Evolutionary conservation across 2,113 vertebrate genomes (phyloP), one percentile per base, ranked within the genome.

Genomic region (Oreochromis spilurus): DNA sequence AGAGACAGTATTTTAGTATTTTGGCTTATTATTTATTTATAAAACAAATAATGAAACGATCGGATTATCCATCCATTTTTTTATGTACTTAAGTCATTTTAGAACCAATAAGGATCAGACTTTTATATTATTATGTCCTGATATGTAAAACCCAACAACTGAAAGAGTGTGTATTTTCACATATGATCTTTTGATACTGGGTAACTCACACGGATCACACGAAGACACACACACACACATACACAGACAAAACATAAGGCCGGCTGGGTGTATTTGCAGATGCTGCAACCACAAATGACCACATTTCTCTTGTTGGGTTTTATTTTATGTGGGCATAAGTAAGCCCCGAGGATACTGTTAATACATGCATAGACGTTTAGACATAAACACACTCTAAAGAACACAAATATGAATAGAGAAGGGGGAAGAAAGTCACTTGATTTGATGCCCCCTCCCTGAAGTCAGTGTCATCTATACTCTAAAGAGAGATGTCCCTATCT

Each of bases 401-500:
- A 0, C 13, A 54, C 19, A 50, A 45, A 58, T 19, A 54, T 8
- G 45, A 38, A 31, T n/a, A 80, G 12, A 19, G 36, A 70, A 31
- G 24, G 1, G 29, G 50, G 54, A 4, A 54, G 84, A 48, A 48
- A 5, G 43, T 52, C 43, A 50, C 26, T 75, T 31, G 16, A 48
- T 75, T 75, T 75, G 6, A 55, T 24, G n/a, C 21, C 3, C 45
- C 45, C 26, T 52, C 26, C 17, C 26, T 31, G 45, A 77, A 52
- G 72, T 77, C 26, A n/a, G 72, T 34, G 48, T 77, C 72, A 77
- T 52, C 45, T 52, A n/a, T 34, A 34, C 17, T 52, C 4, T 77
- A 52, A 34, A 77, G 70, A 77, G 48, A 52, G 38, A 36, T 85
- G 34, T 82, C 19, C 52, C 48, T 67, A 31, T 78, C 24, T n/a